A percentile compares a stretch with the other conserved stretches of the same genome.
phyloP scores from a whole-genome alignment of 2,113 vertebrate species.

The Alethe castanea region DNA sequence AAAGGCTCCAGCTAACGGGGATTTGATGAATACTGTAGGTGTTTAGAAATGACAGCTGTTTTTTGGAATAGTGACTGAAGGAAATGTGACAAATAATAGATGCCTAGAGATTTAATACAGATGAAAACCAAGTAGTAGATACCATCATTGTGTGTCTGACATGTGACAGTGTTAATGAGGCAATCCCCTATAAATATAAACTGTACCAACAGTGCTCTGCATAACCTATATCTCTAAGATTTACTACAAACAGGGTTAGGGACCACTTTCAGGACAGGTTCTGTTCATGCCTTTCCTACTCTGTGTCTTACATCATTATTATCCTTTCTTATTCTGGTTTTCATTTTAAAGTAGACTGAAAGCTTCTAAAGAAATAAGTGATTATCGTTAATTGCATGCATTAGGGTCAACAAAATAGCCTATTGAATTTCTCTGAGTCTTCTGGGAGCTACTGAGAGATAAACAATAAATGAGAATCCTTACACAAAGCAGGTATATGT shows the following conservation, averaged over 20 bases:
- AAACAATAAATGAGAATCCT: background rate
- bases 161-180: background rate
- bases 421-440: background rate
- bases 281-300: background rate
- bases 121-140: background rate
- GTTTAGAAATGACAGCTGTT: background rate
- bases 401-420: background rate
- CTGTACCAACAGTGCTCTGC: background rate
- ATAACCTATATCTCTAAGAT: background rate
- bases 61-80: background rate
- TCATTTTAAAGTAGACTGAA: background rate
- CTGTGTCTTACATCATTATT: background rate
- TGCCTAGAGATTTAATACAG: background rate
- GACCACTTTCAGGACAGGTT: background rate
- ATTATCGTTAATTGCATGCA: accelerated
- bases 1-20: background rate
- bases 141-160: background rate
- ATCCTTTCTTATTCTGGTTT: background rate
- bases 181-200: background rate
- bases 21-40: background rate
- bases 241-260: background rate
- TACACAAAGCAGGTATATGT: background rate
- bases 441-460: background rate
- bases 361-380: background rate
- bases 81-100: background rate